phyloP scores from a whole-genome alignment of 2,113 vertebrate genomes.

The Bagarius yarrelli region DNA sequence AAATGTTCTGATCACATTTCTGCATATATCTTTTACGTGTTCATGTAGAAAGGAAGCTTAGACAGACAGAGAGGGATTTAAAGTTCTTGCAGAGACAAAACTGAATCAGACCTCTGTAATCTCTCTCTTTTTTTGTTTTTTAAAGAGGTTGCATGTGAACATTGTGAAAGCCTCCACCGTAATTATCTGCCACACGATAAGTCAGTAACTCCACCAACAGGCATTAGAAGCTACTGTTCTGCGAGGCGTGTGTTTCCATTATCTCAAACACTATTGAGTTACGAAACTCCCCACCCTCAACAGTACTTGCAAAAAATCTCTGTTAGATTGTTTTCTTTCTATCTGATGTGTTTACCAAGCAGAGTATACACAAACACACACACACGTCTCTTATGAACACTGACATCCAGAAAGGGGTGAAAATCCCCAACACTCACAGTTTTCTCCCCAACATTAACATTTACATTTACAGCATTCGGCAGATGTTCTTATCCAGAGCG shows the following conservation, averaged over 20 bases:
- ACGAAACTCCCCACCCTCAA: background rate
- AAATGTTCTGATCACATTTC: background rate
- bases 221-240: constrained; percentile 24
- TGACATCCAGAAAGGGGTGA: background rate
- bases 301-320: background rate
- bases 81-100: background rate
- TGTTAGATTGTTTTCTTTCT: background rate
- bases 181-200: constrained; percentile 19
- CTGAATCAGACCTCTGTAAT: background rate
- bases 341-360: background rate
- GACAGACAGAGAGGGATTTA: background rate
- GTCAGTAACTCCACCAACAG: constrained; percentile 3
- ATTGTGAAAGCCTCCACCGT: constrained; percentile 3
- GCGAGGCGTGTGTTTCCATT: constrained; percentile 14
- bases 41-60: background rate
- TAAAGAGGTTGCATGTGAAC: background rate
- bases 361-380: background rate
- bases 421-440: too few relatives aligned
- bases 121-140: background rate
- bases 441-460: too few relatives aligned
- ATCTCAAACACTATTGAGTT: background rate
- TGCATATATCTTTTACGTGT: background rate
- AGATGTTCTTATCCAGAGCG: too few relatives aligned
- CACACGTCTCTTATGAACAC: background rate
- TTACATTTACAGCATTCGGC: too few relatives aligned